Percentiles rank a stretch among this genome's conserved stretches.
These are phyloP conservation scores for Tetrapedia diversipes DNA, from an alignment of 2,888 invertebrate species.

Conservation along the genomic window DNA sequence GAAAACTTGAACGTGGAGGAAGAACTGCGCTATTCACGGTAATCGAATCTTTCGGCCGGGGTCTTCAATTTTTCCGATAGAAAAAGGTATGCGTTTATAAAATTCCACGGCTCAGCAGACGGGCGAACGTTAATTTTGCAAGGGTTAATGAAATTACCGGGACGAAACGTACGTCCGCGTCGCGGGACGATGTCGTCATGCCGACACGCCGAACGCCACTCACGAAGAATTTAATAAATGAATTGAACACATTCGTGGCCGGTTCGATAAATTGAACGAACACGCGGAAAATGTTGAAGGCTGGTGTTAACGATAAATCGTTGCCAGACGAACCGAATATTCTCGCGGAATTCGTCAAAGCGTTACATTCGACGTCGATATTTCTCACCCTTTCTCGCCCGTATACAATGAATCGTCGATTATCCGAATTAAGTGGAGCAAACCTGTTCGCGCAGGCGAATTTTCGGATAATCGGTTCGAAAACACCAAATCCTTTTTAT, in stretches of 20 bases:
- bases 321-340: constrained; percentile 11
- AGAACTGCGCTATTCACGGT: no score
- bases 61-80: no score
- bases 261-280: constrained; percentile 47
- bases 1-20: no score
- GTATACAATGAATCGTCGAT: no score
- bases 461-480: no score
- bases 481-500: no score
- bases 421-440: no score
- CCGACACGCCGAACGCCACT: constrained; percentile 21
- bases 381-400: neutral
- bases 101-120: neutral
- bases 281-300: constrained; percentile 19
- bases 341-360: constrained; percentile 29
- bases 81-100: neutral
- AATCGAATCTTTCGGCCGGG: no score
- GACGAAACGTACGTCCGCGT: constrained; percentile 29
- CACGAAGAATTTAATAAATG: constrained; percentile 51
- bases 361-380: neutral
- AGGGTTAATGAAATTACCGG: constrained; percentile 30
- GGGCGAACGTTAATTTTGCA: constrained; percentile 33
- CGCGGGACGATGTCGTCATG: neutral
- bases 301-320: constrained; percentile 19
- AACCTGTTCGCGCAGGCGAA: no score
- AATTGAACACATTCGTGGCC: constrained; percentile 44